Percentiles rank a stretch among this genome's conserved stretches.
phyloP scores from a whole-genome alignment of 2,113 vertebrate species.

The Pachypanchax playfairii region DNA sequence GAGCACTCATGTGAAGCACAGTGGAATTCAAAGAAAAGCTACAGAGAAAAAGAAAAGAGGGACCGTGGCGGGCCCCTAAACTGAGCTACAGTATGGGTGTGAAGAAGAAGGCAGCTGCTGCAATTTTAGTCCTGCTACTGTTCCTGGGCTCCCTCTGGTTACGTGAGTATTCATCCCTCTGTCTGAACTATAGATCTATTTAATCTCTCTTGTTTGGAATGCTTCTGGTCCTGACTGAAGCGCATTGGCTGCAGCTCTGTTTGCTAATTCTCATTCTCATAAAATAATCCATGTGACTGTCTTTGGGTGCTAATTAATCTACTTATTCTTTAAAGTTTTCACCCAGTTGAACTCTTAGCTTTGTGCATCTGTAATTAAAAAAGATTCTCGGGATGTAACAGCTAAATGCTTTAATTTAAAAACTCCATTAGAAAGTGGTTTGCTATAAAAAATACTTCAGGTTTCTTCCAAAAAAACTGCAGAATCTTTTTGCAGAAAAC shows the following conservation, averaged over 20 bases:
- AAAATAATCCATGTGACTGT: background rate
- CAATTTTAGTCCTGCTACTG: slow-evolving; percentile 72
- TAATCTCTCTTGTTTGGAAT: slow-evolving; percentile 53
- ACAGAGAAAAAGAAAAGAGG: slow-evolving; percentile 31
- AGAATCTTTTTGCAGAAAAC: background rate
- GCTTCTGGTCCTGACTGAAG: slow-evolving; percentile 23
- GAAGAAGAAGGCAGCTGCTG: slow-evolving; percentile 68
- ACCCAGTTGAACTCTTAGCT: no score
- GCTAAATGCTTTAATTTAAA: no score
- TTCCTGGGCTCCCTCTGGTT: slow-evolving; percentile 74
- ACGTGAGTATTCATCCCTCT: slow-evolving; percentile 65
- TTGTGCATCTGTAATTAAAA: no score
- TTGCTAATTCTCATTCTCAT: background rate
- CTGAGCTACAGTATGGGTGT: slow-evolving; percentile 63
- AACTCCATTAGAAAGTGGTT: background rate
- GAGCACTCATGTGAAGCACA: slow-evolving; percentile 61
- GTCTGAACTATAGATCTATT: slow-evolving; percentile 30
- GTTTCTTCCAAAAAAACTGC: background rate
- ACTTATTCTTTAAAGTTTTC: background rate
- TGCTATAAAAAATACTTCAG: background rate
- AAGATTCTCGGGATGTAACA: no score
- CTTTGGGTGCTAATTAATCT: background rate
- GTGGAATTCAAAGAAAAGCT: slow-evolving; percentile 54
- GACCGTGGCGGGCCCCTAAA: slow-evolving; percentile 18
- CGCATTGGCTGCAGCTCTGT: background rate